Evolutionary conservation across 2,113 vertebrate genomes (phyloP), one percentile per base, ranked within the genome.

Genomic region (Myanophis thanlyinensis): DNA sequence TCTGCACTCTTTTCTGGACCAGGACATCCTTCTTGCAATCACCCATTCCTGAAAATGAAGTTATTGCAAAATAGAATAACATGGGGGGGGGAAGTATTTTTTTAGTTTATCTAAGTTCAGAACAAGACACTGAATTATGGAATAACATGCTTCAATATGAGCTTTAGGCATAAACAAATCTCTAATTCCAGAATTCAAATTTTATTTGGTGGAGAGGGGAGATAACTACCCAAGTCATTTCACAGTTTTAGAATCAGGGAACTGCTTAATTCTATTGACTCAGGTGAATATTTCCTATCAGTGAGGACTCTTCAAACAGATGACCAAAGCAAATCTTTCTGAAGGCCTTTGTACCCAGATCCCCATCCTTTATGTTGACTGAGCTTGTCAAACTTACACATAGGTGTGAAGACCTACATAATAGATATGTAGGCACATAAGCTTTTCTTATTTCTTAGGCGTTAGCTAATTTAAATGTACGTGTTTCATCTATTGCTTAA

Each of bases 391-490:
- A 84, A 87, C 51, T 27, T 52, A 94, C 92, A 94, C 40, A 47
- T 20, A 1, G 0, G 4, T 93, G 94, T 95, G 94, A 89, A 87
- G 92, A 92, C 88, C 93, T 87, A 94, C 53, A 89, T 88, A 56
- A 85, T 93, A 92, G 92, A 93, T 95, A 95, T 80, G 90, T 90
- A 94, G 30, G 0, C 27, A 91, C 95, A 52, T 89, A 91, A 92
- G 88, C 89, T 0, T 95, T 95, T 86, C 92, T 96, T 94, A 94
- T 47, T 94, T 89, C 86, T 91, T 86, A 88, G 59, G 35, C 12
- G 59, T 93, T 95, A 90, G 95, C 94, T 96, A 90, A 95, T 87
- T 52, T 95, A 97, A 97, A 96, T 93, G 95, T 23, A 1, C 88
- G 94, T 96, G 95, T 95, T 93, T 90, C 93, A 84, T 93, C 85